Percentiles rank a stretch among this genome's conserved stretches.
These are phyloP conservation scores for Cistogaster globosa DNA, from an alignment of 2,888 invertebrate genomes.

Conservation along the genomic window DNA sequence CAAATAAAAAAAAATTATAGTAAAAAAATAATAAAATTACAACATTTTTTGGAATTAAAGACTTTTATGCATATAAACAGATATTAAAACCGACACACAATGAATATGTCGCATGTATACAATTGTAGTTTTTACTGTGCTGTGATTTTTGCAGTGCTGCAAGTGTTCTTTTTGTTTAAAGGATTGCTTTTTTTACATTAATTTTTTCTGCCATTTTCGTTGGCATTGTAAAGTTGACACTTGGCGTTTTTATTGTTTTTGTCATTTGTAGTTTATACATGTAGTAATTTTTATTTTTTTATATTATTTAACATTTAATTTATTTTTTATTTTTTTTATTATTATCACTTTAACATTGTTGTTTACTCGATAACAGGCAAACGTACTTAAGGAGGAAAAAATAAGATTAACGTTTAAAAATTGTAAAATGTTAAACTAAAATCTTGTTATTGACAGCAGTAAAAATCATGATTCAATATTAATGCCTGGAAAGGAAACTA, in stretches of 20 bases:
- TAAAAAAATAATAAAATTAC: constrained; percentile 3
- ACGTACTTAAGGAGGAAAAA: background rate
- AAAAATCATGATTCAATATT: constrained; percentile 35
- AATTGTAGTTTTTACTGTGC: constrained; percentile 34
- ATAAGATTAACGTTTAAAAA: constrained; percentile 23
- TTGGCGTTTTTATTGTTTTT: constrained; percentile 69
- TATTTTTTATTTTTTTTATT: constrained; percentile 8
- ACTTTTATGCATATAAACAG: constrained; percentile 66
- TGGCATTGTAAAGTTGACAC: constrained; percentile 66
- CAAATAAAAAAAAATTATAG: no score
- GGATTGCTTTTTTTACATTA: no score
- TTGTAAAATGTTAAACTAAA: constrained; percentile 21
- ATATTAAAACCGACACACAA: constrained; percentile 61
- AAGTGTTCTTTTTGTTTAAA: background rate
- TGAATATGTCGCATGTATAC: constrained; percentile 43
- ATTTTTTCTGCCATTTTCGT: constrained; percentile 26
- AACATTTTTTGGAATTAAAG: constrained; percentile 62
- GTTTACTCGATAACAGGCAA: constrained; percentile 10
- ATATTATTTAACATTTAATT: constrained; percentile 22
- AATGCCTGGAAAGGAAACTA: background rate
- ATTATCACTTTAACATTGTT: constrained; percentile 1
- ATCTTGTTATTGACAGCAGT: constrained; percentile 27
- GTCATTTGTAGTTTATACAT: constrained; percentile 55
- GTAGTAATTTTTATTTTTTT: constrained; percentile 42
- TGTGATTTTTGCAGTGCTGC: background rate